A percentile compares a stretch with the other conserved stretches of the same genome.
Conservation (phyloP, 2,113 vertebrate species). For the Piliocolobus tephrosceles region DNA sequence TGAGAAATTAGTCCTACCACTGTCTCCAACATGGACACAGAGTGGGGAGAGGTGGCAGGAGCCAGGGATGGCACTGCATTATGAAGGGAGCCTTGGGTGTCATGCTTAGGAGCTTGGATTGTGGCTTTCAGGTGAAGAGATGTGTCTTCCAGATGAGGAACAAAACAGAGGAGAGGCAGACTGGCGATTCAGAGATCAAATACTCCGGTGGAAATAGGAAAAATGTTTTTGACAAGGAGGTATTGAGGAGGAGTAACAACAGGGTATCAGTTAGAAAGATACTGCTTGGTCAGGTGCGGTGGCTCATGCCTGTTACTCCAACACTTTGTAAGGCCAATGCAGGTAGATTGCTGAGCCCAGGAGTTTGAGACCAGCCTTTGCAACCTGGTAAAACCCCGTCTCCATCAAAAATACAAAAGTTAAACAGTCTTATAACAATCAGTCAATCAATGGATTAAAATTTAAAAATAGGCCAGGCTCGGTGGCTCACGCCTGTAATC, state of each 20-base stretch:
- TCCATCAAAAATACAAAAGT: too few relatives aligned
- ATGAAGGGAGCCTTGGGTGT: not conserved
- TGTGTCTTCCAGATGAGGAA: not conserved
- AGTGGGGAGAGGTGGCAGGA: not conserved
- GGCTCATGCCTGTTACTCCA: too few relatives aligned
- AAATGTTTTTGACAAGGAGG: not conserved
- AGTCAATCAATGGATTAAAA: too few relatives aligned
- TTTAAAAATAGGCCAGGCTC: too few relatives aligned
- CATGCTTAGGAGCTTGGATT: not conserved
- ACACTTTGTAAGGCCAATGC: too few relatives aligned
- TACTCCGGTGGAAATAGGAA: not conserved
- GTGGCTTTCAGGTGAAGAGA: not conserved
- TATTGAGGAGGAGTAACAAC: not conserved
- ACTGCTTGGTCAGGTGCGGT: not conserved
- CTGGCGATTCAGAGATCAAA: not conserved
- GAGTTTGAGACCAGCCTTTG: too few relatives aligned
- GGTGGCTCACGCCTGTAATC: too few relatives aligned
- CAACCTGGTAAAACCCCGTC: too few relatives aligned
- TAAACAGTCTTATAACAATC: too few relatives aligned
- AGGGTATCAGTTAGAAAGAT: not conserved
- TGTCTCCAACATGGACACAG: rapidly evolving
- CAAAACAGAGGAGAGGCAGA: not conserved
- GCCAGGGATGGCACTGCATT: not conserved
- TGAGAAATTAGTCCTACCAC: not conserved
- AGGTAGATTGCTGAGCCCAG: too few relatives aligned